phyloP scores from a whole-genome alignment of 2,888 invertebrate genomes.

The Eupithecia centaureata region DNA sequence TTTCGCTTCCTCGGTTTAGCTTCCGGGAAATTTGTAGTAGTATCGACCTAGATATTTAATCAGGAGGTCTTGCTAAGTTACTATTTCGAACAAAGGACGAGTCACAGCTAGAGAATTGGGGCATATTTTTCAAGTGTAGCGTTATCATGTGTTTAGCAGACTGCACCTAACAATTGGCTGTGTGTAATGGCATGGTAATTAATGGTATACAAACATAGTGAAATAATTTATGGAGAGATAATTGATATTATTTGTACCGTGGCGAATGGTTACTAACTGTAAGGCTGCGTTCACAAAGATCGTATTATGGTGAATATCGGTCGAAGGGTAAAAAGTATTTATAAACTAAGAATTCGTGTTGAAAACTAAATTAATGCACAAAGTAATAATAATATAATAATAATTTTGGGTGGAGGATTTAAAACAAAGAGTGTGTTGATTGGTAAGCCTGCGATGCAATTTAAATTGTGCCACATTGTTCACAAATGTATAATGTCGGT shows the following conservation, averaged over 20 bases:
- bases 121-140: conserved; percentile 16
- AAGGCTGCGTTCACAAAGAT: conserved; percentile 9
- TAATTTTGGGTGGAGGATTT: no score
- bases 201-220: conserved; percentile 29
- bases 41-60: no score
- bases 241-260: conserved; percentile 33
- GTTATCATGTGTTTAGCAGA: background rate
- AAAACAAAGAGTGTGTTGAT: background rate
- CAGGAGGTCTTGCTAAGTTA: no score
- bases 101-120: no score
- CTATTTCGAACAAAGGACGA: no score
- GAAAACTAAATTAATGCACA: background rate
- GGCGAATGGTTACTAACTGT: conserved; percentile 15
- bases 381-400: no score
- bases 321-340: background rate
- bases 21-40: no score
- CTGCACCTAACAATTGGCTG: conserved; percentile 29
- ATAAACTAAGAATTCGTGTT: background rate
- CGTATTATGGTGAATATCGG: background rate
- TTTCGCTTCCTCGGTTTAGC: no score
- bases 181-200: conserved; percentile 20
- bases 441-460: background rate
- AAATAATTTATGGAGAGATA: conserved; percentile 21
- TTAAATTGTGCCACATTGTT: background rate
- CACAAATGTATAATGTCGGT: no score